These are phyloP conservation scores for Cyprinella venusta DNA, from an alignment of 2,797 vertebrate genomes.

Conservation along the genomic window DNA sequence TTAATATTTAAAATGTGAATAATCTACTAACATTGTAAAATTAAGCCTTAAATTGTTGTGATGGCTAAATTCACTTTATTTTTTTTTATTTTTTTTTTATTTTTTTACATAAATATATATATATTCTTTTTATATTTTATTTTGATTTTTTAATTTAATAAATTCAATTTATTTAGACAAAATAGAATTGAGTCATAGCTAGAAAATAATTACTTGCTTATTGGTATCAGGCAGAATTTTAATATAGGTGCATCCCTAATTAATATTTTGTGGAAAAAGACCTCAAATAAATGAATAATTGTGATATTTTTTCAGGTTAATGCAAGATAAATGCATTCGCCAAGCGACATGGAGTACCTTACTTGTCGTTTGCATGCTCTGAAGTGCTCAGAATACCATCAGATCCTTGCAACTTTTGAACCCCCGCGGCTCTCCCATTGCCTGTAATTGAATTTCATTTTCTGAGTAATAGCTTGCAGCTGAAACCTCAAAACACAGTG, in stretches of 20 bases:
- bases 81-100: not conserved
- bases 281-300: not conserved
- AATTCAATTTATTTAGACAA: not conserved
- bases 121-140: too few relatives aligned
- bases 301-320: not conserved
- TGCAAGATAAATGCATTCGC: not conserved
- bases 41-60: not conserved
- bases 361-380: not conserved
- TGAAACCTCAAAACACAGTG: conserved; percentile 44
- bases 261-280: not conserved
- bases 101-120: too few relatives aligned
- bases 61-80: not conserved
- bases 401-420: conserved; percentile 2
- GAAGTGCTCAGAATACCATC: conserved; percentile 24
- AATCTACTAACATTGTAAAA: not conserved
- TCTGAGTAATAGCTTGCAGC: conserved; percentile 45
- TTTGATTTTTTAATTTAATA: not conserved
- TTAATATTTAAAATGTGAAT: not conserved
- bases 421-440: conserved; percentile 22
- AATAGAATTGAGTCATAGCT: not conserved
- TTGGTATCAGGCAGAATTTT: not conserved
- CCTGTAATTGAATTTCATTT: conserved; percentile 46
- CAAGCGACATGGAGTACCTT: not conserved
- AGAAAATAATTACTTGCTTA: not conserved
- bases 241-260: not conserved